A percentile compares a stretch with the other conserved stretches of the same genome.
These are phyloP conservation scores for Egretta garzetta DNA, from an alignment of 2,113 vertebrate species.

Conservation along the genomic window DNA sequence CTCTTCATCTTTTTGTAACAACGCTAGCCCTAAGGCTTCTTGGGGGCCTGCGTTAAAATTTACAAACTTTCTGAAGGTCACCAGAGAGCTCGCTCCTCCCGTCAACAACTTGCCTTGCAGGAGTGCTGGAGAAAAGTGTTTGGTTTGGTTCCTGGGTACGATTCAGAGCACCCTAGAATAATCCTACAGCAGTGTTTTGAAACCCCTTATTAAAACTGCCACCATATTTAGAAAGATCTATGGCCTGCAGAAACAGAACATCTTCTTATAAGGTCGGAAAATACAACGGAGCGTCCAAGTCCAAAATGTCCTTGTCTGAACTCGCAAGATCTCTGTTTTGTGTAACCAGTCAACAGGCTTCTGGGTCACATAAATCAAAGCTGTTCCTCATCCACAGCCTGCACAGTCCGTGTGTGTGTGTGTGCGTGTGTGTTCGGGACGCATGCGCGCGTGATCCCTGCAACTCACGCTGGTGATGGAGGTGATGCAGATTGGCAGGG, in stretches of 20 bases:
- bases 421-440: background rate
- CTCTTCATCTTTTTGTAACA: background rate
- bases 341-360: conserved; percentile 33
- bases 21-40: background rate
- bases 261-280: conserved; percentile 60
- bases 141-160: background rate
- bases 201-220: conserved; percentile 39
- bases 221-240: conserved; percentile 53
- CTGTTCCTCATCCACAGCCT: background rate
- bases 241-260: conserved; percentile 28
- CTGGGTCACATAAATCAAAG: conserved; percentile 11
- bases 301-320: conserved; percentile 45
- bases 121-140: background rate
- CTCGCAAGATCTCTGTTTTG: background rate
- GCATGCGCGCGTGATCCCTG: accelerated
- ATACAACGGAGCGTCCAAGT: background rate
- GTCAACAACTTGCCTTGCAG: background rate
- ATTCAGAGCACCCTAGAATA: background rate
- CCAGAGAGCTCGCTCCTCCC: background rate
- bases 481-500: background rate
- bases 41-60: background rate
- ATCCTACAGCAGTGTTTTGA: background rate
- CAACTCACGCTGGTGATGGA: accelerated
- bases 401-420: accelerated
- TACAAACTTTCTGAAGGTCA: background rate